Conservation (phyloP, 2,888 invertebrate species). For the Crossocerus cetratus region DNA sequence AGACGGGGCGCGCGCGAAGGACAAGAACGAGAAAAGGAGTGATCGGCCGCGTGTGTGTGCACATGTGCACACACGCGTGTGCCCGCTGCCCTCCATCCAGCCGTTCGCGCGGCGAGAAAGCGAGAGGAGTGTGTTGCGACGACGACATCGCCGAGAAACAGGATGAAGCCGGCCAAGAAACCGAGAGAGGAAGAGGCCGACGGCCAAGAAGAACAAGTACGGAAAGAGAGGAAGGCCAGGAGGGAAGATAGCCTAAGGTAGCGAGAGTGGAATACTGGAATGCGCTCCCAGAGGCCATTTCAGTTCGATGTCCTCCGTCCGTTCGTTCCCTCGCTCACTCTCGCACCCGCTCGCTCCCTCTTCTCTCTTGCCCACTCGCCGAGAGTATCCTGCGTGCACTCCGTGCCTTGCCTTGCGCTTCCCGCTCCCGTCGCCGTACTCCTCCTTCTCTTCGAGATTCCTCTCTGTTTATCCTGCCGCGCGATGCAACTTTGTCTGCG, state of each 20-base stretch:
- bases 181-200: conserved; percentile 20
- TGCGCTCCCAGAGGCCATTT: conserved; percentile 76
- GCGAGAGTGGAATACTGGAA: conserved; percentile 76
- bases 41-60: background rate
- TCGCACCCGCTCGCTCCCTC: too few relatives aligned
- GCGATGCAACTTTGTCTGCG: background rate
- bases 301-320: conserved; percentile 76
- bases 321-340: conserved; percentile 37
- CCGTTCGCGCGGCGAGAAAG: too few relatives aligned
- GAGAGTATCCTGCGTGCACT: conserved; percentile 39
- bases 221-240: conserved; percentile 31
- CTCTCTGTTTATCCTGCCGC: conserved; percentile 26
- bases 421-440: conserved; percentile 30
- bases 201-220: conserved; percentile 22
- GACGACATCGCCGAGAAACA: conserved; percentile 24
- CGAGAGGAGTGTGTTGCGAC: conserved; percentile 30
- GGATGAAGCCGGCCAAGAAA: conserved; percentile 37
- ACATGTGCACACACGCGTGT: too few relatives aligned
- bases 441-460: conserved; percentile 20
- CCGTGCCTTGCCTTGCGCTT: conserved; percentile 15
- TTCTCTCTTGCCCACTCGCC: conserved; percentile 64
- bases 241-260: conserved; percentile 61
- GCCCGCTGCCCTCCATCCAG: too few relatives aligned
- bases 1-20: conserved; percentile 9
- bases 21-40: conserved; percentile 21